phyloP scores from a whole-genome alignment of 2,888 invertebrate genomes.

The Dione juno region DNA sequence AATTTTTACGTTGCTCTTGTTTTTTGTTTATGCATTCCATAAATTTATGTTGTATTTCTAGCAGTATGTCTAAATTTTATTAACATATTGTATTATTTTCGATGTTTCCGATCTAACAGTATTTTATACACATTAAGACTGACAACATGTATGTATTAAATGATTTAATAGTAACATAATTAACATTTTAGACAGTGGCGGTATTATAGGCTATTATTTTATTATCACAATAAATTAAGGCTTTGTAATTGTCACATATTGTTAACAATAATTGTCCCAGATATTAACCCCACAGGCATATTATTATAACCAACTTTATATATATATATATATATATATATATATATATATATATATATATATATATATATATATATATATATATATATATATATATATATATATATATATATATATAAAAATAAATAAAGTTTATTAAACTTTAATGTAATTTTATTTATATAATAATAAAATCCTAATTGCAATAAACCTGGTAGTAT shows the following conservation, averaged over 20 bases:
- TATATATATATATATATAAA: no score
- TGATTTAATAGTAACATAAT: conserved; percentile 75
- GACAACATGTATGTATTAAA: conserved; percentile 74
- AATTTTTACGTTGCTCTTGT: conserved; percentile 48
- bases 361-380: no score
- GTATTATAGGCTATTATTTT: conserved; percentile 66
- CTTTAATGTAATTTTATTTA: conserved; percentile 53
- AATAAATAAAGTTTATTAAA: conserved; percentile 77
- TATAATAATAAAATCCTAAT: background rate
- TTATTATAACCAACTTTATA: conserved; percentile 73
- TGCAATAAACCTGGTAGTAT: background rate
- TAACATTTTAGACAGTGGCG: conserved; percentile 65
- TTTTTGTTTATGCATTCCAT: conserved; percentile 66
- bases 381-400: no score
- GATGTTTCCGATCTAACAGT: conserved; percentile 69
- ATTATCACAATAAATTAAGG: conserved; percentile 49
- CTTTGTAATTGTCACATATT: conserved; percentile 60
- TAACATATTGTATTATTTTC: conserved; percentile 35
- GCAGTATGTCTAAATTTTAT: conserved; percentile 58
- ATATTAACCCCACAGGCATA: conserved; percentile 58
- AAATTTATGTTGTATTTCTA: conserved; percentile 58
- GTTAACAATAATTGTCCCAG: conserved; percentile 33
- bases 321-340: no score
- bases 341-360: no score
- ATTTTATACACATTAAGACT: conserved; percentile 81